A percentile compares a stretch with the other conserved stretches of the same genome.
phyloP scores from a whole-genome alignment of 1,140 invertebrate species.

The Phthorimaea operculella region DNA sequence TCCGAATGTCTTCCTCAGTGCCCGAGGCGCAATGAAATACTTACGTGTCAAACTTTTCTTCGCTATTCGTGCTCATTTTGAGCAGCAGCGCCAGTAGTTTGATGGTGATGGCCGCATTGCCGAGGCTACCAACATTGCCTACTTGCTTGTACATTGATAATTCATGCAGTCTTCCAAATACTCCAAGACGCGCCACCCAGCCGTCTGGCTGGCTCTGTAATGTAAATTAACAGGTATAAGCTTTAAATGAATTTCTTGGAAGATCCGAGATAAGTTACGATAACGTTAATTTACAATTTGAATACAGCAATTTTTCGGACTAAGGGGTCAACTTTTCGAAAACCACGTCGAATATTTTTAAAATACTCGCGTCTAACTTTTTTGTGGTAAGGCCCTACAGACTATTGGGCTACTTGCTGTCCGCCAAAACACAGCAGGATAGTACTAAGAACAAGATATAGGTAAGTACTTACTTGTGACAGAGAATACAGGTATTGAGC shows the following conservation, averaged over 20 bases:
- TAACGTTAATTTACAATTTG: no score
- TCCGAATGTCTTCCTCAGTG: no score
- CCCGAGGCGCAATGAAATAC: constrained; percentile 19
- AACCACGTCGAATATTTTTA: no score
- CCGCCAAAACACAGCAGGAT: no score
- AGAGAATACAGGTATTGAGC: constrained; percentile 47
- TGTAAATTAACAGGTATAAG: neutral
- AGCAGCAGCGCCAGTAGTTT: constrained; percentile 44
- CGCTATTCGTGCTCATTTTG: constrained; percentile 38
- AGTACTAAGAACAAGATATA: no score
- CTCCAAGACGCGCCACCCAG: constrained; percentile 49
- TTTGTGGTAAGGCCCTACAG: no score
- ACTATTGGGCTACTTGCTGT: no score
- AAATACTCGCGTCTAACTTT: no score
- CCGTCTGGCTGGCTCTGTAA: constrained; percentile 46
- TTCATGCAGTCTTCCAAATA: constrained; percentile 48
- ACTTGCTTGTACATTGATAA: constrained; percentile 41
- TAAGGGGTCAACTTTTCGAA: no score
- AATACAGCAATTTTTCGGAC: no score
- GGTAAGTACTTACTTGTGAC: constrained; percentile 32
- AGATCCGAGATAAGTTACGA: no score
- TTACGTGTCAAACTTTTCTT: constrained; percentile 48
- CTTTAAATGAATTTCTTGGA: no score
- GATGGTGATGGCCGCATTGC: constrained; percentile 40
- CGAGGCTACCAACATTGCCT: constrained; percentile 27